Evolutionary conservation across 2,113 vertebrate species (phyloP).

Genomic region (Melanotaenia duboulayi): DNA sequence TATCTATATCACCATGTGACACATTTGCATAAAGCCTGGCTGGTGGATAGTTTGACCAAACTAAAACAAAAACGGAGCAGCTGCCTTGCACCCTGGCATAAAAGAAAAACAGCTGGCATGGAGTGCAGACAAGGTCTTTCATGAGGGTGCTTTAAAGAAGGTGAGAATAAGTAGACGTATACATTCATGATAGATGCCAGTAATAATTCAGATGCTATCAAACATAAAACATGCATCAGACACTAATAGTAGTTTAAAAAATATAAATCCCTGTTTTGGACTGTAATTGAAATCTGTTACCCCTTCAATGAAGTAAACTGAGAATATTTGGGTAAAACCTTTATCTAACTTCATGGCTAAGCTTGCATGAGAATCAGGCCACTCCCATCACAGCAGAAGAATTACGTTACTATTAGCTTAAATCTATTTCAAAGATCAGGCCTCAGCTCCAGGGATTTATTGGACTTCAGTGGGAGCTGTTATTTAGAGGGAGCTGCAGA

Average conservation of each 20-base stretch:
- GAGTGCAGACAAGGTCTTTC: too few relatives aligned
- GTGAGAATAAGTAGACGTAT: too few relatives aligned
- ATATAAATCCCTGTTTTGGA: constrained; percentile 1
- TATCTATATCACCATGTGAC: neutral
- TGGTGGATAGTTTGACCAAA: neutral
- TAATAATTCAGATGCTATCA: too few relatives aligned
- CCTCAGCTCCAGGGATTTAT: constrained; percentile 45
- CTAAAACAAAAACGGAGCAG: neutral
- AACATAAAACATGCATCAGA: neutral
- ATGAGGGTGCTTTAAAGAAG: too few relatives aligned
- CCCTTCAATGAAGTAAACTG: constrained; percentile 34
- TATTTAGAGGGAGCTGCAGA: constrained; percentile 51
- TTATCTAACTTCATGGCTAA: constrained; percentile 49
- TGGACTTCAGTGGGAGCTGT: constrained; percentile 60
- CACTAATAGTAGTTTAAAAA: neutral
- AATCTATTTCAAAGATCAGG: constrained; percentile 63
- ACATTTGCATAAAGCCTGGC: neutral
- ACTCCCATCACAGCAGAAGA: constrained; percentile 54
- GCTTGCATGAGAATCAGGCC: constrained; percentile 62
- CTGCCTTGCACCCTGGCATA: neutral
- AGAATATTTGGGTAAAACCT: constrained; percentile 54
- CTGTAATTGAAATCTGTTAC: neutral
- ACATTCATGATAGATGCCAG: too few relatives aligned
- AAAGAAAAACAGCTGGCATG: too few relatives aligned
- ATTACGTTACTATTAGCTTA: constrained; percentile 64